A percentile compares a stretch with the other conserved stretches of the same genome.
phyloP scores from a whole-genome alignment of 2,113 vertebrate species.

The Ameiurus melas region DNA sequence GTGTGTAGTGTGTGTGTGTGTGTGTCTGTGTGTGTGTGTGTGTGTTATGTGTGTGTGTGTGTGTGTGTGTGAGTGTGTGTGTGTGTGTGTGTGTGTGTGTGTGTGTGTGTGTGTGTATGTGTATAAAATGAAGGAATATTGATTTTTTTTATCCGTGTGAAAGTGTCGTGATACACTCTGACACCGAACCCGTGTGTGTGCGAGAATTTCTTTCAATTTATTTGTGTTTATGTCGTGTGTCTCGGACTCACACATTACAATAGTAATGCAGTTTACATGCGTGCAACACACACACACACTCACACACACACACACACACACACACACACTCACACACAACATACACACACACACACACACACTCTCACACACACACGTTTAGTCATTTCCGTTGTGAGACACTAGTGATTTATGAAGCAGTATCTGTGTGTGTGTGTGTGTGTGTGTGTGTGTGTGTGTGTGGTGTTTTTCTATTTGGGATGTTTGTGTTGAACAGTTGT shows the following conservation, averaged over 20 bases:
- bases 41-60: slow-evolving; percentile 1
- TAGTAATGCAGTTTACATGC: slow-evolving; percentile 35
- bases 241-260: slow-evolving; percentile 60
- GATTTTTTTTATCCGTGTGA: slow-evolving; percentile 34
- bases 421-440: background rate
- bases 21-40: background rate
- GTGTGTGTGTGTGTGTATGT: background rate
- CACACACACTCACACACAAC: too few relatives aligned
- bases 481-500: slow-evolving; percentile 34
- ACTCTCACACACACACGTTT: background rate
- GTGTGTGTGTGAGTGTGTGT: background rate
- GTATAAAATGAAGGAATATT: too few relatives aligned
- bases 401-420: slow-evolving; percentile 35
- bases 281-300: background rate
- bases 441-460: background rate
- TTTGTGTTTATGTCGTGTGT: slow-evolving; percentile 1
- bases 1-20: background rate
- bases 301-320: background rate
- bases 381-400: slow-evolving; percentile 42
- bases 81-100: background rate
- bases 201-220: slow-evolving; percentile 13
- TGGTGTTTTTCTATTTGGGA: slow-evolving; percentile 24
- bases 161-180: slow-evolving; percentile 31
- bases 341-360: too few relatives aligned
- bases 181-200: slow-evolving; percentile 58